phyloP scores from a whole-genome alignment of 2,113 vertebrate genomes.

The Protomyctophum bolini region DNA sequence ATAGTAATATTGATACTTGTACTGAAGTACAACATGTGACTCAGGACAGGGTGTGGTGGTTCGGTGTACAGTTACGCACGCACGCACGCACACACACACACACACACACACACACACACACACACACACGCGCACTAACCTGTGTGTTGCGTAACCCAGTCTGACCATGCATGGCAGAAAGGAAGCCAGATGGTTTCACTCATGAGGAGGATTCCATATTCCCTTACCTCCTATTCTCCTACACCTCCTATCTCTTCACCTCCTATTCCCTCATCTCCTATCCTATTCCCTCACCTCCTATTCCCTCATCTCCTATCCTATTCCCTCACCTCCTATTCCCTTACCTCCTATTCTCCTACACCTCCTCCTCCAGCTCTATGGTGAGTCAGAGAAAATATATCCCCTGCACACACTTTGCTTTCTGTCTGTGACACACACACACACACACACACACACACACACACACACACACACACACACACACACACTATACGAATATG shows the following conservation, averaged over 20 bases:
- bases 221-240: conserved; percentile 16
- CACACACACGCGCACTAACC: conserved; percentile 4
- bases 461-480: neutral
- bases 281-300: too few relatives aligned
- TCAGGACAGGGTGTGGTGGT: conserved; percentile 32
- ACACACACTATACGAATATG: conserved; percentile 8
- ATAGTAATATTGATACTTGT: too few relatives aligned
- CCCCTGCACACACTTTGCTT: too few relatives aligned
- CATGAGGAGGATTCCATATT: conserved; percentile 39
- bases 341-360: too few relatives aligned
- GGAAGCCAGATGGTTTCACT: conserved; percentile 56
- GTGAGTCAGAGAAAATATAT: too few relatives aligned
- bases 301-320: too few relatives aligned
- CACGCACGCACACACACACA: neutral
- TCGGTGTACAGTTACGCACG: conserved; percentile 19
- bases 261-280: neutral
- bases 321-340: neutral
- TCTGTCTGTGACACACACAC: too few relatives aligned
- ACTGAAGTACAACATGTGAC: too few relatives aligned
- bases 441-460: too few relatives aligned
- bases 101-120: neutral
- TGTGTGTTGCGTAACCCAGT: conserved; percentile 25
- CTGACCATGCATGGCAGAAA: conserved; percentile 18
- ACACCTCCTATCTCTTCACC: conserved; percentile 1
- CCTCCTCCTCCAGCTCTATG: neutral